phyloP scores from a whole-genome alignment of 2,888 invertebrate genomes.

The Mystacides longicornis region DNA sequence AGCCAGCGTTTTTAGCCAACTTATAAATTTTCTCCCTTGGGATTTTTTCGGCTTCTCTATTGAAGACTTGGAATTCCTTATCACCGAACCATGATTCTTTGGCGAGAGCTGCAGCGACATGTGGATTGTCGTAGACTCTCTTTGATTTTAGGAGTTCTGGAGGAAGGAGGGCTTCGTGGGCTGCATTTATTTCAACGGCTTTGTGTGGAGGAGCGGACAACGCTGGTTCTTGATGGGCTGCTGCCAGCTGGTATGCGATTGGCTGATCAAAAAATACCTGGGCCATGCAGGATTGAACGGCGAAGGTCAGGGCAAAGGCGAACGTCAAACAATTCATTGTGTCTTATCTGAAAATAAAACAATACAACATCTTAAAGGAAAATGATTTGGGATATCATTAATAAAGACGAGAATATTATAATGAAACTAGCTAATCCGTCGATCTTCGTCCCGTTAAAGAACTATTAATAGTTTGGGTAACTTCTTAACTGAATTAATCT shows the following conservation, averaged over 20 bases:
- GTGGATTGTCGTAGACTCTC: constrained; percentile 69
- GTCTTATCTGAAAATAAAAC: constrained; percentile 1
- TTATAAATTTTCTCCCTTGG: constrained; percentile 67
- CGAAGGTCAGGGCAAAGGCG: constrained; percentile 37
- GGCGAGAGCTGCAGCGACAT: constrained; percentile 64
- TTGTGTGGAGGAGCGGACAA: constrained; percentile 47
- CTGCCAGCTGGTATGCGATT: constrained; percentile 41
- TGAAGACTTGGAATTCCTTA: constrained; percentile 69
- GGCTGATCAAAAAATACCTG: constrained; percentile 43
- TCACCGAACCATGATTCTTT: constrained; percentile 71
- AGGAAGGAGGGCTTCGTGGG: constrained; percentile 65
- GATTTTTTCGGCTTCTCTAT: constrained; percentile 75
- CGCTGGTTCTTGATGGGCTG: constrained; percentile 26
- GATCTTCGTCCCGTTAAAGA: too few relatives aligned
- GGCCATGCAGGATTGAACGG: constrained; percentile 43
- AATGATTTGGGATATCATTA: too few relatives aligned
- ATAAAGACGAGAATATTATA: too few relatives aligned
- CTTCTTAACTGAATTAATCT: too few relatives aligned
- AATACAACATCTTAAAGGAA: too few relatives aligned
- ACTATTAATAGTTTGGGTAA: too few relatives aligned
- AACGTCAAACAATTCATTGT: constrained; percentile 37
- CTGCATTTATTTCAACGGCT: constrained; percentile 64
- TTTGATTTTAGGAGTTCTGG: constrained; percentile 57
- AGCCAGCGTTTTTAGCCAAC: constrained; percentile 67
- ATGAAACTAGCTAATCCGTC: too few relatives aligned